Base-by-base conservation (phyloP, 2,113 vertebrate species). In the Peucedramus taeniatus region DNA sequence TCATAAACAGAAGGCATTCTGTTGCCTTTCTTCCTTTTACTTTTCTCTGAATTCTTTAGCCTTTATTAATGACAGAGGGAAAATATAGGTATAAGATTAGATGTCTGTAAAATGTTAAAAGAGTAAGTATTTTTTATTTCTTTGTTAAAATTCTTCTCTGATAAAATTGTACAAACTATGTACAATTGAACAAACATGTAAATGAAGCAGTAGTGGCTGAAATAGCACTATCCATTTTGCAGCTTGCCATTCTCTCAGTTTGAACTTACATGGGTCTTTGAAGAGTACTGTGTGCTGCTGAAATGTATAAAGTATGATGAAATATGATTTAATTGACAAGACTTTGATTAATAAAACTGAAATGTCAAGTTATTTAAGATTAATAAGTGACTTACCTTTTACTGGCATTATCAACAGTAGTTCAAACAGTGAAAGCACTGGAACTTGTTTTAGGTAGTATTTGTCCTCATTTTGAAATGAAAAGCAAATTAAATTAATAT, bases 271-370 rank as follows among this genome's bases (percentile, higher is more conserved):
- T 13, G 50, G 8, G 44, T 72, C 20, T 91, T 81, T 66, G n/a
- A 83, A 59, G 19, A 45, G 44, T 44, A 56, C 30, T 56, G 4
- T 44, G 18, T 84, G 26, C 57, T 92, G 35, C 45, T 77, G 85
- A 90, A 84, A 81, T 59, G 28, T 66, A 14, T 47, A 27, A 66
- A 74, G 40, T 63, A 60, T 75, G 30, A 68, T 49, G 44, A 91
- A 87, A 95, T 81, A 24, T 44, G 9, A 64, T 81, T 81, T 93
- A 87, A 91, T 80, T 91, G 68, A 86, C 40, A 64, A 11, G 33
- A 54, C 17, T 59, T 94, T 92, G 65, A 95, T 84, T 94, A 92
- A 82, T 76, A 76, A 93, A 85, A 87, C n/a, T 63, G 60, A 91
- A 95, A 96, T 87, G 68, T 79, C 84, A 95, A 44, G 61, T 90